Evolutionary conservation across 2,797 vertebrate genomes (phyloP), one percentile per base, ranked within the genome.

Genomic region (Delichon dasypus): DNA sequence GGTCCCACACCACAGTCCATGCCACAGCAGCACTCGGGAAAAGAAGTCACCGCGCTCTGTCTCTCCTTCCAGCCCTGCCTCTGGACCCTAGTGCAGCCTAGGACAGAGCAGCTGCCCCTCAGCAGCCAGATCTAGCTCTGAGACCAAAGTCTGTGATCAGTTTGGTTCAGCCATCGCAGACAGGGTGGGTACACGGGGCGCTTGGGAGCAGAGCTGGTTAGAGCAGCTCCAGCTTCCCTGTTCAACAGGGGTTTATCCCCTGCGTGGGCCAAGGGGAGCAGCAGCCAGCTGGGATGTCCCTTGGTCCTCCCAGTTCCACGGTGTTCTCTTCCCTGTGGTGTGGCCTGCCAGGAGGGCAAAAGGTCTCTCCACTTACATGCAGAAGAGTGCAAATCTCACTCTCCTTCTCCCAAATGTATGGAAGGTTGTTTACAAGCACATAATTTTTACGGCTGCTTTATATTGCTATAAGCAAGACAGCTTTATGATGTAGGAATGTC

Each of bases 361-460:
- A 91, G 64, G 10, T 67, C 60, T 64, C 61, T 96, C 83, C 83
- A 66, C 54, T 89, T 67, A 53, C 3, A 47, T 64, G 77, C 54
- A 81, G 88, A 96, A 90, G 78, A 85, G 72, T 67, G 87, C 90
- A 96, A 93, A 95, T 94, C 90, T 96, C 58, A 36, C 78, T 89
- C 61, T 86, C 45, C 53, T 94, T 95, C 79, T 91, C 88, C 93
- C 87, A 95, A 94, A 93, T 88, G 60, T 94, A 92, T 74, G 64
- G 96, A 97, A 95, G 78, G 66, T 91, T 98, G 97, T 98, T 98
- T 98, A 98, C 94, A 97, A 97, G 97, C 90, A 93, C 74, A 84
- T 93, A 94, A 95, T 97, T 97, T 97, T 98, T 97, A 97, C 85
- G 94, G 94, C 95, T 95, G 96, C 96, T 97, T 97, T 96, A 97